A percentile compares a stretch with the other conserved stretches of the same genome.
These are phyloP conservation scores for Gopherus flavomarginatus DNA, from an alignment of 2,113 vertebrate species.

Conservation along the genomic window DNA sequence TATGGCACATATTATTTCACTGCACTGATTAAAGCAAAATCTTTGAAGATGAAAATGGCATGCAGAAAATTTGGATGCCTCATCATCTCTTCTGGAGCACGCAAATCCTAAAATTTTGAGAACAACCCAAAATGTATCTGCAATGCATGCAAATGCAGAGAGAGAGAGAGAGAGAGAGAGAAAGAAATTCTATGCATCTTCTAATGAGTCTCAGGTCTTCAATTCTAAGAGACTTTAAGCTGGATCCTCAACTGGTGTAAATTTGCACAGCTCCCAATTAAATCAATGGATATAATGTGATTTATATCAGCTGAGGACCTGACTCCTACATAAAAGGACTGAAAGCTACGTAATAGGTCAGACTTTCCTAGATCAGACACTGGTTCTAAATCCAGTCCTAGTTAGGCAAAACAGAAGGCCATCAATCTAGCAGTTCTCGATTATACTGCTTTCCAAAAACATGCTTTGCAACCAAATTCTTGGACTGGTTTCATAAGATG, in stretches of 20 bases:
- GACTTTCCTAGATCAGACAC: background rate
- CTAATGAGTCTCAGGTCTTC: background rate
- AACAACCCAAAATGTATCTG: background rate
- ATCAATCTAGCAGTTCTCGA: background rate
- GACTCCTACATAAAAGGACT: background rate
- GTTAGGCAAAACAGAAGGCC: background rate
- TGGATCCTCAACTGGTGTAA: background rate
- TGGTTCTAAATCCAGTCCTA: background rate
- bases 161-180: background rate
- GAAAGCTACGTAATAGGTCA: accelerated
- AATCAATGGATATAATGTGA: background rate
- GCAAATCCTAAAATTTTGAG: no score
- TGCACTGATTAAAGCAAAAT: background rate
- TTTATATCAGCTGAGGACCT: background rate
- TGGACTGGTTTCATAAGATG: background rate
- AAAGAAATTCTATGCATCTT: background rate
- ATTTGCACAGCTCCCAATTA: background rate
- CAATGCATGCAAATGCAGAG: background rate
- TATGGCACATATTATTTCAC: background rate
- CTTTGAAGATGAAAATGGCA: background rate
- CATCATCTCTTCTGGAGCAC: background rate
- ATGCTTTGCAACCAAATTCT: background rate
- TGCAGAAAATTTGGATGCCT: background rate
- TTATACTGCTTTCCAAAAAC: slow-evolving; percentile 5
- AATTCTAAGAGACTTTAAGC: background rate